These are phyloP conservation scores for Numenius arquata DNA, from an alignment of 2,113 vertebrate genomes.

Conservation along the genomic window DNA sequence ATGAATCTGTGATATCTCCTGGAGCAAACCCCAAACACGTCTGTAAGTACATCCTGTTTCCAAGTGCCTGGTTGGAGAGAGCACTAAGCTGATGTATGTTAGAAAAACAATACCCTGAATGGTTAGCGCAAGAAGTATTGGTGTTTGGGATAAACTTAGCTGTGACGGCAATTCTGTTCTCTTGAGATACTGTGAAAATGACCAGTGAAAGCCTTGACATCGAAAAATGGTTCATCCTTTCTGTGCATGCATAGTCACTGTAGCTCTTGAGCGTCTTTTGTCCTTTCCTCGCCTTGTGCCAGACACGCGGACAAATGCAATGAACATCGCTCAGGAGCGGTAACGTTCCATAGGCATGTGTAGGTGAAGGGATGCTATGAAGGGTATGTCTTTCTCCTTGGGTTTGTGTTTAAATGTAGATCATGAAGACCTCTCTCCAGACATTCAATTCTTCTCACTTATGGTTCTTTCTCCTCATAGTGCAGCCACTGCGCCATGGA, in stretches of 20 bases:
- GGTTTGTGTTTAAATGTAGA: background rate
- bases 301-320: background rate
- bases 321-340: background rate
- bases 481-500: background rate
- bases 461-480: background rate
- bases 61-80: background rate
- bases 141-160: background rate
- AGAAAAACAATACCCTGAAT: background rate
- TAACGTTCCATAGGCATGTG: rapidly evolving
- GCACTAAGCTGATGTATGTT: background rate
- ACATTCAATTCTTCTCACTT: background rate
- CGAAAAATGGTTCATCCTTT: background rate
- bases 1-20: background rate
- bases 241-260: background rate
- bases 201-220: background rate
- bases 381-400: background rate
- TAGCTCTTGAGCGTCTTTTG: background rate
- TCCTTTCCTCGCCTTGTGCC: background rate
- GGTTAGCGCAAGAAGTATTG: background rate
- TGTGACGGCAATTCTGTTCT: background rate
- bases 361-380: background rate
- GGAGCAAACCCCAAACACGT: background rate
- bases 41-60: background rate
- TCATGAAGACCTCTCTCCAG: background rate
- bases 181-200: background rate